These are phyloP conservation scores for Clamator glandarius DNA, from an alignment of 2,797 vertebrate species.

Conservation along the genomic window DNA sequence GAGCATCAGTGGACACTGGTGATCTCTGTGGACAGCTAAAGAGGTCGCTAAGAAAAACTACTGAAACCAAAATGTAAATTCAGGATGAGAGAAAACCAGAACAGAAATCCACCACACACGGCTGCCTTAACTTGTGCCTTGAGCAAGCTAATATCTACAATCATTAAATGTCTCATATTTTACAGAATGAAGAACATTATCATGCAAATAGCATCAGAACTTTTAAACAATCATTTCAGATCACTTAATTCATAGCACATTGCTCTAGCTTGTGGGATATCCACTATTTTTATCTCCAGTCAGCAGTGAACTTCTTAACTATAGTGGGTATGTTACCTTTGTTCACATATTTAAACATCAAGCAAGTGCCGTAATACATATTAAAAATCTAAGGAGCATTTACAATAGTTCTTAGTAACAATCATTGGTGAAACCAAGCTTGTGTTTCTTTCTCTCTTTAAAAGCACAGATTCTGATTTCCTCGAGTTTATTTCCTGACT, in stretches of 20 bases:
- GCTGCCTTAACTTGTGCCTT: background rate
- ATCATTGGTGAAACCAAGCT: background rate
- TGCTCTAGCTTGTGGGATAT: slow-evolving; percentile 18
- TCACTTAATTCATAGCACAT: background rate
- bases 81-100: background rate
- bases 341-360: background rate
- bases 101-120: background rate
- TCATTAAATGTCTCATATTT: background rate
- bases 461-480: background rate
- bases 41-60: background rate
- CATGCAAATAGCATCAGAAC: background rate
- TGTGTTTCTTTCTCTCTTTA: background rate
- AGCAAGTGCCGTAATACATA: background rate
- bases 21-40: background rate
- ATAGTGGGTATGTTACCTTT: background rate
- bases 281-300: background rate
- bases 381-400: background rate
- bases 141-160: background rate
- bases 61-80: slow-evolving; percentile 2
- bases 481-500: background rate
- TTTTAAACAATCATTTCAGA: slow-evolving; percentile 1
- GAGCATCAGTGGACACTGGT: background rate
- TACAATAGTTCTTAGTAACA: background rate
- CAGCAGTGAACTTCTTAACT: background rate
- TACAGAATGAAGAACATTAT: background rate